Evolutionary conservation across 2,797 vertebrate genomes (phyloP), one percentile per base, ranked within the genome.

Genomic region (Loriculus beryllinus): DNA sequence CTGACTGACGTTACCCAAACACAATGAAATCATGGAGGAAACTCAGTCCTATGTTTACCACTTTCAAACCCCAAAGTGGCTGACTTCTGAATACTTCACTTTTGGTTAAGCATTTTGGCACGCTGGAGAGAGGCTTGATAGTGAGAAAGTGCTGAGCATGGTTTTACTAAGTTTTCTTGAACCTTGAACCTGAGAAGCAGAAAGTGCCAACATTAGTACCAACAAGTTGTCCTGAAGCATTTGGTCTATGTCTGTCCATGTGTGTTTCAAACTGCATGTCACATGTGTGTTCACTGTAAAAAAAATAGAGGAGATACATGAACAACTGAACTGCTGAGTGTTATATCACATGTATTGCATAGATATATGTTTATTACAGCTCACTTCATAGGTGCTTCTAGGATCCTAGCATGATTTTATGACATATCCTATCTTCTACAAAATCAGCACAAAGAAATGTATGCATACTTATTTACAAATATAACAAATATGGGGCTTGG

Each of bases 81-180:
- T 42, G 40, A 5, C 25, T 79, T 82, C 26, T 19, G 40, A 47
- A 25, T 23, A 40, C 31, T 76, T 64, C 0, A 1, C 3, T 88
- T 88, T 69, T 33, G 40, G 20, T 28, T 63, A 31, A 47, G 57
- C 5, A 7, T 6, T 68, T 85, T 75, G 52, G 28, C n/a, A 42
- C 0, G 2, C 10, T 0, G 0, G 23, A 71, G 69, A 75, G 17
- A 60, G 23, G 7, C 12, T 40, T 87, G 68, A 82, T 47, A 87
- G 5, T 33, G 10, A 75, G 29, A 28, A 78, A 54, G n/a, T 45
- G 40, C 33, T 49, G 62, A 75, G 21, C 14, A 13, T n/a, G 68
- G 6, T 12, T 86, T 79, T 45, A 10, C 75, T 77, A 76, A 31
- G 9, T 3, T 43, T 45, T 57, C 31, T 59, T 71, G 60, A 93